Conservation (phyloP, 2,113 vertebrate species). For the Tor tambroides region DNA sequence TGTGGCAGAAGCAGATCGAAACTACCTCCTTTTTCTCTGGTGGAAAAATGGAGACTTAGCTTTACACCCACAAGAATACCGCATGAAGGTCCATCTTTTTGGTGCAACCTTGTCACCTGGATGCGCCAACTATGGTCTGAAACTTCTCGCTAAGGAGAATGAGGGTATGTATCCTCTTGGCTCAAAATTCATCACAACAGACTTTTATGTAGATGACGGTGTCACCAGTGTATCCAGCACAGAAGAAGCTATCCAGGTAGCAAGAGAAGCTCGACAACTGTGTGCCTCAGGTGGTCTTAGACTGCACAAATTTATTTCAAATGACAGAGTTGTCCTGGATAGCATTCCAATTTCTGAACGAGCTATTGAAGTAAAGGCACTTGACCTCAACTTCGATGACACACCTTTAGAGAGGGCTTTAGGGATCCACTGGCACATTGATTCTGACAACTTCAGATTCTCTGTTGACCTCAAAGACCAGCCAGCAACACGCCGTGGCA, state of each 20-base stretch:
- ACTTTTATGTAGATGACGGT: not conserved
- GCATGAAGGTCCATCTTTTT: not conserved
- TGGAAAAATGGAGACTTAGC: not conserved
- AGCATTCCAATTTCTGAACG: not conserved
- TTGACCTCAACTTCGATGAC: not conserved
- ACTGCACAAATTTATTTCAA: not conserved
- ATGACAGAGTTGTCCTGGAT: not conserved
- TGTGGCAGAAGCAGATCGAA: not conserved
- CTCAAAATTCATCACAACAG: not conserved
- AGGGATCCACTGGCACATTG: conserved; percentile 4
- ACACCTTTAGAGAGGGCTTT: not conserved
- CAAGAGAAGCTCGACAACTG: not conserved
- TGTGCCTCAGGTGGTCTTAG: not conserved
- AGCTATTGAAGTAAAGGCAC: not conserved
- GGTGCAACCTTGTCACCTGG: not conserved
- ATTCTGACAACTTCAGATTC: not conserved
- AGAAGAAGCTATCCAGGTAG: not conserved
- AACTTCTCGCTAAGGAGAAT: not conserved
- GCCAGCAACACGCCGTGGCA: not conserved
- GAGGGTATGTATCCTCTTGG: not conserved
- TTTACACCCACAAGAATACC: not conserved
- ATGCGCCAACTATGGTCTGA: not conserved
- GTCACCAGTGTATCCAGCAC: not conserved
- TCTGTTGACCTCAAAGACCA: not conserved
- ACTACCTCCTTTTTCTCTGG: not conserved